Evolutionary conservation across 2,797 vertebrate genomes (phyloP).

Genomic region (Cyprinodon diabolis): DNA sequence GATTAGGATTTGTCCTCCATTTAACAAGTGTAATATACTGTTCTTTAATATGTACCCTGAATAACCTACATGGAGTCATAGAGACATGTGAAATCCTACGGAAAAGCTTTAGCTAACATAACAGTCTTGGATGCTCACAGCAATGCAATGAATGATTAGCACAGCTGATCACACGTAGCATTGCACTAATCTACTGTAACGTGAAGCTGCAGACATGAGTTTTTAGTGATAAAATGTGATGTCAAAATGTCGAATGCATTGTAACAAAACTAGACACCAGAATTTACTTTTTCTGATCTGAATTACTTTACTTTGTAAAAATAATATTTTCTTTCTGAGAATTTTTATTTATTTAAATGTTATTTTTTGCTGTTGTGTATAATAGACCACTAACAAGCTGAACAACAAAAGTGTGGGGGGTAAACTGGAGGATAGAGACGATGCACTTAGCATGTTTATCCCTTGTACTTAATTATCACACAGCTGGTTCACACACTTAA

Average conservation of each 20-base stretch:
- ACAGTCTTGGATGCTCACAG: conserved; percentile 27
- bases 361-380: neutral
- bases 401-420: conserved; percentile 10
- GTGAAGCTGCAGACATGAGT: conserved; percentile 22
- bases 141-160: conserved; percentile 24
- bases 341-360: conserved; percentile 2
- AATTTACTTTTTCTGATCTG: neutral
- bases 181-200: conserved; percentile 11
- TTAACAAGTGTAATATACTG: conserved; percentile 31
- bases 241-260: neutral
- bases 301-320: neutral
- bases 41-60: conserved; percentile 22
- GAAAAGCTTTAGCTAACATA: conserved; percentile 37
- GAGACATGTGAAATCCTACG: conserved; percentile 14
- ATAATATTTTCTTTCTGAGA: neutral
- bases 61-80: neutral
- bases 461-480: conserved; percentile 38
- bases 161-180: conserved; percentile 31
- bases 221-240: neutral
- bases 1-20: conserved; percentile 33
- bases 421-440: conserved; percentile 11
- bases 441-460: conserved; percentile 29
- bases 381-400: conserved; percentile 9
- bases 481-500: conserved; percentile 23
- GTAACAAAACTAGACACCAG: neutral